Evolutionary conservation across 2,888 invertebrate species (phyloP), one percentile per base, ranked within the genome.

Genomic region (Oscheius onirici): DNA sequence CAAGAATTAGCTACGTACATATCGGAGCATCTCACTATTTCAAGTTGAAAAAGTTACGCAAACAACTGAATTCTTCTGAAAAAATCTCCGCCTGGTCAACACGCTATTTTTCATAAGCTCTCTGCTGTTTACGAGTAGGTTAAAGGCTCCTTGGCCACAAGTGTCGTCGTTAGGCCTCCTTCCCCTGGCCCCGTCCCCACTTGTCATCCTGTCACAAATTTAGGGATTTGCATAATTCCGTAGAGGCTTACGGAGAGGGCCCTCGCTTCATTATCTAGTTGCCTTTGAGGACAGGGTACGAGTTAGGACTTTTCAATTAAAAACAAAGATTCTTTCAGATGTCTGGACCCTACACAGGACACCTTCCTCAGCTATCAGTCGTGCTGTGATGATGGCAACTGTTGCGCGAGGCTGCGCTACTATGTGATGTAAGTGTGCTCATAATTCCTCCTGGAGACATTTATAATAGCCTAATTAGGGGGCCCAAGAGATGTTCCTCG

Each of bases 351-450:
- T 6, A 71, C 76, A 15, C 13, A 43, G 22, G 80, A 82, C 70
- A 77, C 65, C 11, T 79, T 80, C 69, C 76, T 77, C 73, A 79
- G 77, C 15, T 80, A 75, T 55, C 72, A 71, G 28, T 69, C 78
- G 15, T 82, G 82, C 54, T 82, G 82, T 58, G 76, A 75, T 20
- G 72, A 75, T 40, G 77, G 76, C 3, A 34, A 34, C 24, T 82
- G 82, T 68, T 82, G 82, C 63, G 69, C 71, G 34, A 71, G 76
- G 13, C 57, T 78, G 28, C 17, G 52, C 22, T 57, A 57, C 34
- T 61, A 61, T 46, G 61, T 61, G 46, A 61, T 61, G 58, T 58
- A 41, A 58, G 58, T 58, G 8, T 17, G 11, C 52, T 22, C 8
- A 52, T n/a, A 52, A 52, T 52, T 17, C 22, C 52, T 52, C 24